These are phyloP conservation scores for Capricornis sumatraensis DNA, from an alignment of 2,113 vertebrate species.

Conservation along the genomic window DNA sequence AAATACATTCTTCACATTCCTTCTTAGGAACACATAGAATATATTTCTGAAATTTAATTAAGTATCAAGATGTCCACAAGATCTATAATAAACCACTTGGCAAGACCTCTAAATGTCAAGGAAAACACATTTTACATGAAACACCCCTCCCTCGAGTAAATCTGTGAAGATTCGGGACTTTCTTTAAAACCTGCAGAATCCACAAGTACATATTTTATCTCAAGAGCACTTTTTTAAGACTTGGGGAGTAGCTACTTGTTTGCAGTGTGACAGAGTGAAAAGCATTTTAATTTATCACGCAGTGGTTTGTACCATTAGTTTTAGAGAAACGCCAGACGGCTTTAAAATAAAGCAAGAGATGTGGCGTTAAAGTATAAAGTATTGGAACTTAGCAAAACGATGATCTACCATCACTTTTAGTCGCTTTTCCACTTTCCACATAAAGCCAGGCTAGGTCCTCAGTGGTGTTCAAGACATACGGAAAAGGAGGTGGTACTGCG, in stretches of 20 bases:
- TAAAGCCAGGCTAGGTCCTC: not conserved
- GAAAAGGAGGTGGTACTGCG: not conserved
- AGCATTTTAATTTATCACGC: constrained; percentile 74
- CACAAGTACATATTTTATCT: constrained; percentile 77
- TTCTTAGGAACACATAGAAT: constrained; percentile 72
- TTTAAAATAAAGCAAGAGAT: constrained; percentile 41
- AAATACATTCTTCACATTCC: constrained; percentile 71
- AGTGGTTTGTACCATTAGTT: constrained; percentile 52
- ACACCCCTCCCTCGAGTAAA: constrained; percentile 59
- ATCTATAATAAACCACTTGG: constrained; percentile 81
- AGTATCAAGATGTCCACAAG: constrained; percentile 80
- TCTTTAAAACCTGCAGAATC: constrained; percentile 56
- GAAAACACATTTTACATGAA: constrained; percentile 73
- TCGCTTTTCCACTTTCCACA: not conserved
- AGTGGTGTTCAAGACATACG: rapidly evolving
- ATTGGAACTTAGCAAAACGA: not conserved
- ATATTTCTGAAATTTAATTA: constrained; percentile 83
- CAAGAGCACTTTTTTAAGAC: constrained; percentile 76
- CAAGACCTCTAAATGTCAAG: constrained; percentile 79
- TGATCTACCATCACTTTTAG: not conserved
- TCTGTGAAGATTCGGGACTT: constrained; percentile 68
- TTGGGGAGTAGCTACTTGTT: constrained; percentile 61
- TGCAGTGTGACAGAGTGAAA: constrained; percentile 42
- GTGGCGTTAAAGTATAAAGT: not conserved
- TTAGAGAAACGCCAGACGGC: constrained; percentile 45